Evolutionary conservation across 2,888 invertebrate genomes (phyloP), one percentile per base, ranked within the genome.

Genomic region (Ectobius pallidus): DNA sequence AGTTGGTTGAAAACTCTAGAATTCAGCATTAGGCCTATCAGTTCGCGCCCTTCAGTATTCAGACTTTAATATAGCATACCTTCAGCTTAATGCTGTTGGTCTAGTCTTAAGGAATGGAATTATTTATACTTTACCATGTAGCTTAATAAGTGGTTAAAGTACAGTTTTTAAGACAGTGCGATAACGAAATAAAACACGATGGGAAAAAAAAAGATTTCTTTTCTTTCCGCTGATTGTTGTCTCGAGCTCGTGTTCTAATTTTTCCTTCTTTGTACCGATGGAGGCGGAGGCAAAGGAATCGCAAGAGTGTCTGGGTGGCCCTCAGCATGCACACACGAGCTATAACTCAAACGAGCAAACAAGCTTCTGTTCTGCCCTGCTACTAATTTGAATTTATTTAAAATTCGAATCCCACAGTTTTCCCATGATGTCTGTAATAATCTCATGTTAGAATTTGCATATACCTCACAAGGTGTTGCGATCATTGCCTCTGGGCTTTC

Each of bases 301-400:
- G 30, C 55, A 55, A 27, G 22, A 6, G 16, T 11, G n/a, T 27
- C 42, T 65, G 65, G 65, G 65, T 46, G 65, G 65, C 27, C 65
- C 46, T 18, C 61, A 39, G 34, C 39, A 9, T 49, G 16, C n/a
- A n/a, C n/a, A n/a, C n/a, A 22, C 6, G 1, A 52, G 58, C 16
- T 30, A 65, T 65, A 65, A 65, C 27, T 65, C 65, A 46, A 42
- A 42, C 39, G 22, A 42, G 25, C 63, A 63, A 30, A 65, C 65
- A 65, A 46, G 46, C 32, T 65, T 27, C 39, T 20, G 42, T 34
- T 27, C 63, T 63, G 22, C 63, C 32, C 39, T 44, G 42, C 65
- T 65, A 20, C 65, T 65, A 42, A 65, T 65, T 65, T 65, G 65
- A 65, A 65, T 65, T 65, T 65, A 65, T 65, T 65, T 65, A 65